Percentiles rank a stretch among this genome's conserved stretches.
Conservation (phyloP, 2,888 invertebrate species). For the Timema cristinae region DNA sequence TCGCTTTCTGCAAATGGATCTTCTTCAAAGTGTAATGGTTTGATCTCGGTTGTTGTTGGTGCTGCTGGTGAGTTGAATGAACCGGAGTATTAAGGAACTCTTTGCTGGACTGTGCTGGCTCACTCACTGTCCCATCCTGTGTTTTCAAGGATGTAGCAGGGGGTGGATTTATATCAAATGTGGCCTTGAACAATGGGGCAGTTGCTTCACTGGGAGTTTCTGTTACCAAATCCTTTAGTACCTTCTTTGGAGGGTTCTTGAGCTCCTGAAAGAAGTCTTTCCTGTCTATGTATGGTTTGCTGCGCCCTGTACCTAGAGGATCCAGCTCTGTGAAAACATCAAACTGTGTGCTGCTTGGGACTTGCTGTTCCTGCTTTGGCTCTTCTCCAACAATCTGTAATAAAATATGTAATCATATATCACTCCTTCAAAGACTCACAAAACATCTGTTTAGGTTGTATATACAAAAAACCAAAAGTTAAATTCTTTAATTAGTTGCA, state of each 20-base stretch:
- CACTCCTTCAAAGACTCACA: too few relatives aligned
- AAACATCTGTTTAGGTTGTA: too few relatives aligned
- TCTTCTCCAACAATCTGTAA: conserved; percentile 21
- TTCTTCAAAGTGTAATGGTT: background rate
- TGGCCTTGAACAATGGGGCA: conserved; percentile 41
- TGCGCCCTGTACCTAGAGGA: conserved; percentile 86
- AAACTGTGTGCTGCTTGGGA: conserved; percentile 43
- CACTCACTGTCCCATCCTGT: background rate
- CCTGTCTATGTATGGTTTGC: conserved; percentile 90
- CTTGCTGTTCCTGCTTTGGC: conserved; percentile 8
- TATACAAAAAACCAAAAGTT: too few relatives aligned
- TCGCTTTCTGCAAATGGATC: conserved; percentile 66
- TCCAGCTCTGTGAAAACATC: conserved; percentile 92
- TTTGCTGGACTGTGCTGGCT: conserved; percentile 12
- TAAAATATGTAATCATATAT: background rate
- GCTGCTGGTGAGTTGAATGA: conserved; percentile 8
- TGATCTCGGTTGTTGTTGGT: conserved; percentile 36
- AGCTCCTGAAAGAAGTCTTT: conserved; percentile 95
- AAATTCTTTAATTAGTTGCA: too few relatives aligned
- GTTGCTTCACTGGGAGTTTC: conserved; percentile 32
- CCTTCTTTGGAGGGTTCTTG: conserved; percentile 91
- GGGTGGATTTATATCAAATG: conserved; percentile 33
- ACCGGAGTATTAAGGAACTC: background rate
- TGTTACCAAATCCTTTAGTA: conserved; percentile 76
- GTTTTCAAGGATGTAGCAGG: background rate